Base-by-base conservation (phyloP, 2,797 vertebrate species). In the Taeniopygia guttata region DNA sequence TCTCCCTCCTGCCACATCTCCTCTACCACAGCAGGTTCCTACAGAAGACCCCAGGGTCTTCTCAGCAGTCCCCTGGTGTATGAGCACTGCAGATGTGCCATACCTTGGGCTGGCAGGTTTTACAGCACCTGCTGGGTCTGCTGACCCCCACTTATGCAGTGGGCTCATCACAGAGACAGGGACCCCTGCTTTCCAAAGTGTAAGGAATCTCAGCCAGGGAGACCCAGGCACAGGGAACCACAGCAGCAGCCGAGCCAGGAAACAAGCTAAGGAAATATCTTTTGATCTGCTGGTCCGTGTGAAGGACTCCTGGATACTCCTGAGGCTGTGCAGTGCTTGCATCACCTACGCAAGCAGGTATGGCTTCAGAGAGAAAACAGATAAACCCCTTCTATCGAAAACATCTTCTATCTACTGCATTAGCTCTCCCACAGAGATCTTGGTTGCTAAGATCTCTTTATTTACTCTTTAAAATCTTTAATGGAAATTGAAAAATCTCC, bases 401-500 rank as follows among this genome's bases (percentile, higher is more conserved):
- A 60, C 38, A 73, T 62, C 78, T 69, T 89, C 80, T 36, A 3
- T 76, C 27, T 66, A 36, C 48, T 2, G 4, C 92, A 32, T 54
- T 42, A 58, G 77, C 20, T 60, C 25, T 80, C n/a, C 43, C 36
- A n/a, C 10, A 58, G 48, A 40, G 38, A 40, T 40, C 38, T 40
- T 40, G 38, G 42, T 36, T 73, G 40, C 40, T 76, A 82, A 89
- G 94, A 93, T 79, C 64, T 32, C 29, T 90, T 80, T 64, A 51
- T 85, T 86, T 90, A 25, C 42, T 81, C 60, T 87, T 96, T 73
- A 64, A 72, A 89, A 75, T 78, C 84, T 76, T 84, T 74, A 72
- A 70, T 78, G 68, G 89, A 95, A 94, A 87, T 70, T 91, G 84
- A 95, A 82, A 81, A 21, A 13, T 87, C 42, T 92, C 87, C 82